Base-by-base conservation (phyloP, 2,113 vertebrate species). In the Desmodus rotundus region DNA sequence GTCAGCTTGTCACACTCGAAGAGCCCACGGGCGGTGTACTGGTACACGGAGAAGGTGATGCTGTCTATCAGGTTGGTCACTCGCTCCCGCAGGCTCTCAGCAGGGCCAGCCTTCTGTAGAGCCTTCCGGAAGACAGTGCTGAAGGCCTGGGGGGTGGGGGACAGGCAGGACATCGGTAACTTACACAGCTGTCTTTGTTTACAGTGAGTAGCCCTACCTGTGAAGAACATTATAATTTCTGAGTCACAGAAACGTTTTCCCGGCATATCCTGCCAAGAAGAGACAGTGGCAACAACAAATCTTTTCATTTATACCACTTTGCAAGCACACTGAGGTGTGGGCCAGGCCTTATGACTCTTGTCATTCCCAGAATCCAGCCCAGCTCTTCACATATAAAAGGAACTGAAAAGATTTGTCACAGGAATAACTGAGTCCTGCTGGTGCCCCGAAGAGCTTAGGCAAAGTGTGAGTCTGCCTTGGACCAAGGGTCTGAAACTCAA, bases 1-100 rank as follows among this genome's bases (percentile, higher is more conserved):
- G 98, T 99, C 97, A 99, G 98, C 92, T 99, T 99, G 97, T 99
- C 99, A 47, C 99, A 98, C 97, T 99, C 99, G 24, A 99, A 99
- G 84, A 99, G 99, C 33, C 99, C 99, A 0, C 99, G 98, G 54
- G 98, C 98, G 10, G 99, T 99, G 91, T 99, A 99, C 98, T 99
- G 99, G 98, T 99, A 99, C 70, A 99, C 98, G 0, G 98, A 99
- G 97, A 98, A 99, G 38, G 99, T 99, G 96, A 99, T 99, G 98
- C 98, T 99, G 98, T 99, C 99, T 0, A 98, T 99, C 54, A 99
- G 99, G 92, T 99, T 99, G 92, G 94, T 93, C 93, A 99, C 98
- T 0, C 99, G 98, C 76, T 95, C 98, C 5, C 97, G 97, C 31
- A 99, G 98, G 81, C n/a, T 98, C 93, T 99, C 99, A 0, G 97